phyloP scores from a whole-genome alignment of 37 sponge, comb jelly and placozoan species.

The Cladorhizidae sp. region DNA sequence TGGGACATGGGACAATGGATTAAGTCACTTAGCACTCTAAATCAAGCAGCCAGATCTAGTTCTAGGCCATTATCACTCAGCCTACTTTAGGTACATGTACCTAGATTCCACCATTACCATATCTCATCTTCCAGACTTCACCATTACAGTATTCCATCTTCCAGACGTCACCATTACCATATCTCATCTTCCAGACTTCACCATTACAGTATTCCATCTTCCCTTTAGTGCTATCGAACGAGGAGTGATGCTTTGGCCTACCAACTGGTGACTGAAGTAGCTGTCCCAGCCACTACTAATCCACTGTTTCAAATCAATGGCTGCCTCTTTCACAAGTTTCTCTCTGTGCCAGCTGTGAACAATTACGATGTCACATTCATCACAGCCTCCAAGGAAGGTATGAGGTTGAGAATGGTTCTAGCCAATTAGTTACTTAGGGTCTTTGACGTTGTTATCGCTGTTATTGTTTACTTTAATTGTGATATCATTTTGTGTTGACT shows the following conservation, averaged over 20 bases:
- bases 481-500: too few relatives aligned
- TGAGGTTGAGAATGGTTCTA: slow-evolving; percentile 1
- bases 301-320: slow-evolving; percentile 21
- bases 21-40: too few relatives aligned
- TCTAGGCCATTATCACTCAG: too few relatives aligned
- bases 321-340: slow-evolving; percentile 52
- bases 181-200: too few relatives aligned
- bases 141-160: too few relatives aligned
- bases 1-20: too few relatives aligned
- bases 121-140: too few relatives aligned
- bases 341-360: background rate
- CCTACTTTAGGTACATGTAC: too few relatives aligned
- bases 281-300: background rate
- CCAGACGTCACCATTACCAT: too few relatives aligned
- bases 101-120: too few relatives aligned
- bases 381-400: slow-evolving; percentile 34
- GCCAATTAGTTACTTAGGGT: background rate
- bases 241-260: slow-evolving; percentile 12
- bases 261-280: slow-evolving; percentile 43
- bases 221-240: slow-evolving; percentile 41
- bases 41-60: too few relatives aligned
- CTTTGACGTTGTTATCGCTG: background rate
- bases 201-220: background rate
- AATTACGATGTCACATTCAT: slow-evolving; percentile 57
- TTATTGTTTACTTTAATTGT: too few relatives aligned